Evolutionary conservation across 2,113 vertebrate genomes (phyloP), one percentile per base, ranked within the genome.

Genomic region (Murina feae): DNA sequence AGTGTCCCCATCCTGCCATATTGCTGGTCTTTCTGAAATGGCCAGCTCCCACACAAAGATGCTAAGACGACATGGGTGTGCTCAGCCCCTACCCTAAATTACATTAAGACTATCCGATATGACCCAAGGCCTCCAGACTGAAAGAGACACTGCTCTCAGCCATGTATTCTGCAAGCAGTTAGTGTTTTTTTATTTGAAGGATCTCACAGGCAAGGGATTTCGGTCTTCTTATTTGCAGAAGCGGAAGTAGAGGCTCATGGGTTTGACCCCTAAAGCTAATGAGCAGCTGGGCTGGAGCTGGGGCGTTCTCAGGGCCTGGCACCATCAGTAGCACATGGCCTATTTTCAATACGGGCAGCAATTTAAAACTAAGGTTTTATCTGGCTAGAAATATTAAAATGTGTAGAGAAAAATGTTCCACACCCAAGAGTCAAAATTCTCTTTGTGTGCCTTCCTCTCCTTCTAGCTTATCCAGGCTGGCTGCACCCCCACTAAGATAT

Each of bases 241-340:
- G 49, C 51, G 5, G 5, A 63, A 63, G 4, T 10, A 6, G 53
- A 89, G 60, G 11, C 17, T 58, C 37, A 13, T 17, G 18, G 35
- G 16, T 35, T 49, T 32, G 4, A 42, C 35, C 23, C 28, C 1
- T 28, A 6, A 58, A 60, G 37, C 55, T 47, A 42, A 4, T 20
- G 9, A 35, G 6, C 32, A 14, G 21, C 53, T 47, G 21, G 16
- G 20, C 2, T 58, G 28, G 58, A 17, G 4, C 25, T 13, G 16
- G 42, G 4, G 0, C 1, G 0, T 80, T 51, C 25, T 20, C 13
- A 2, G 2, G 6, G 5, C 8, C 3, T 4, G 47, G 18, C 30
- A 18, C 17, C 2, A 0, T 17, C 13, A 0, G 20, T 53, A 44
- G n/a, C 13, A 32, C 14, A 2, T 6, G 39, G 21, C 47, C 63